Evolutionary conservation across 2,888 invertebrate species (phyloP), one percentile per base, ranked within the genome.

Genomic region (Spisula subtruncata): DNA sequence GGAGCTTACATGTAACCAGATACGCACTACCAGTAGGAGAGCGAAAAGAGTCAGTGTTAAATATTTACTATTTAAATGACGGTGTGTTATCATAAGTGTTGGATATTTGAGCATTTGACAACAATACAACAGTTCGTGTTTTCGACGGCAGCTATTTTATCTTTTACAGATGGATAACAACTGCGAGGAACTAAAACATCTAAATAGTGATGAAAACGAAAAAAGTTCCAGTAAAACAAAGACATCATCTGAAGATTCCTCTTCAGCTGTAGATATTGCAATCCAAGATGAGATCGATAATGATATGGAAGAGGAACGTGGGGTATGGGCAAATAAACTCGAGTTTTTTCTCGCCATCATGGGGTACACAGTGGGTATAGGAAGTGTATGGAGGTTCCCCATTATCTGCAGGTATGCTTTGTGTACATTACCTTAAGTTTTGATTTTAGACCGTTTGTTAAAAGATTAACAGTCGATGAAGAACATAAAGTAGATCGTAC

Each of bases 361-460:
- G 80, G 91, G 91, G 10, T 92, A 92, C 81, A 92, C 90, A 12
- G 91, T 92, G 4, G 91, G 91, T 14, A 88, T 92, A 18, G 91
- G 91, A 32, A 90, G 90, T 71, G 88, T 92, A n/a, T 92, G 91
- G 91, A 86, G 91, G 32, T 92, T 92, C 56, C 91, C 91, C 0
- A 90, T 90, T 18, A 88, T 89, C 1, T 92, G 90, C 35, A 89
- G 88, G 90, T 90, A 84, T 16, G 41, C 35, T 20, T 5, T 46
- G 35, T 32, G 6, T 25, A 25, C 25, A 32, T 35, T 75, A 32
- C 0, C 41, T 41, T 41, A 5, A n/a, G n/a, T n/a, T n/a, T n/a
- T n/a, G n/a, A n/a, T n/a, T n/a, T n/a, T n/a, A n/a, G n/a, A n/a
- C n/a, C n/a, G n/a, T n/a, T n/a, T n/a, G n/a, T n/a, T n/a, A n/a